Evolutionary conservation across 2,797 vertebrate species (phyloP).

Genomic region (Spinus pinus): DNA sequence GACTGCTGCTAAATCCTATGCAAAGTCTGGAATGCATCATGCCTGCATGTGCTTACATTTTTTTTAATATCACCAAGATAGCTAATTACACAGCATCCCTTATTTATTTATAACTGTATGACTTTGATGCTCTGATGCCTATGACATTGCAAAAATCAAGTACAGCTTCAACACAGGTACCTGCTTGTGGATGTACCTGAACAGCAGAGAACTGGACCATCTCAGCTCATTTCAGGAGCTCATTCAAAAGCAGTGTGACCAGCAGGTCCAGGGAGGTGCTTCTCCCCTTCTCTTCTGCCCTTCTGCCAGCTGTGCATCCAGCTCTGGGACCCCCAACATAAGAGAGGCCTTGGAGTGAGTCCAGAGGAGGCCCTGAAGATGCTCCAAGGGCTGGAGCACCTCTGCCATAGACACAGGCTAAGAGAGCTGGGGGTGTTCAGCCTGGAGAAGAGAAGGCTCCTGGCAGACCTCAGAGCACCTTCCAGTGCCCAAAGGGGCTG

Average conservation of each 20-base stretch:
- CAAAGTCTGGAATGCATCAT: conserved; percentile 32
- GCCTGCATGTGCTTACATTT: conserved; percentile 8
- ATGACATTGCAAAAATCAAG: not conserved
- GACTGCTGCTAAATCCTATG: conserved; percentile 29
- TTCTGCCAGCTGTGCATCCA: not conserved
- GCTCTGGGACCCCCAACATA: not conserved
- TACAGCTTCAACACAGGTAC: not conserved
- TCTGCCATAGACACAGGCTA: not conserved
- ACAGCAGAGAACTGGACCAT: not conserved
- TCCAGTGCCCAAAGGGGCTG: not conserved
- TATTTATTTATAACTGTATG: not conserved
- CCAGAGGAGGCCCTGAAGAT: not conserved
- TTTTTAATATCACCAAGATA: not conserved
- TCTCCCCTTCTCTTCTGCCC: not conserved
- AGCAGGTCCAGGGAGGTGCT: not conserved
- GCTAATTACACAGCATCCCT: not conserved
- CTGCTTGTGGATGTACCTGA: not conserved
- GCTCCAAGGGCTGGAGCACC: not conserved
- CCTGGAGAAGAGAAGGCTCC: not conserved
- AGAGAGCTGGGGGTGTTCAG: not conserved
- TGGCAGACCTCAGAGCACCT: not conserved
- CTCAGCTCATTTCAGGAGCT: not conserved
- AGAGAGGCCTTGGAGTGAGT: not conserved
- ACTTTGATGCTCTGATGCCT: not conserved
- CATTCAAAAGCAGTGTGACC: not conserved